Base-by-base conservation (phyloP, 1,140 invertebrate genomes). In the Rhagoletis zephyria region DNA sequence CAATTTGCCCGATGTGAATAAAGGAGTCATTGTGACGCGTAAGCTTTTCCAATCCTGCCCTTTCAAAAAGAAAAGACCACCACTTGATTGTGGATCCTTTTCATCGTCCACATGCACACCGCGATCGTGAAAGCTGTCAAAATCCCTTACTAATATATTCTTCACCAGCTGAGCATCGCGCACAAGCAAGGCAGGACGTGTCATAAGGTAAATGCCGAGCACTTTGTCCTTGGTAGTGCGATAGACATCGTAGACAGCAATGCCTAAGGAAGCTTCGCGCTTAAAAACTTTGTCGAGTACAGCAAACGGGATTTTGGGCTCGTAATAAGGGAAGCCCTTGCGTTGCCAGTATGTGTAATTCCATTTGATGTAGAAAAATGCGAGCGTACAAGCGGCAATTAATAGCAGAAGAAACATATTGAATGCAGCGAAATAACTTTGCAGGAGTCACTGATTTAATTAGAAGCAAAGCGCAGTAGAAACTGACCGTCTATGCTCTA, bases 1-100 rank as follows among this genome's bases (percentile, higher is more conserved):
- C 16, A 95, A 90, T 90, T 94, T 95, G 9, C 92, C 93, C 0
- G 94, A 91, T 0, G 94, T 94, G 89, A 95, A 95, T 4, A 93
- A 93, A 3, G 94, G 94, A 1, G 93, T 93, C 3, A 95, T 87
- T 88, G 94, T 94, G 0, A 91, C 88, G 45, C 94, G 90, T 0
- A 95, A 86, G 48, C 88, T 90, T 87, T 91, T 93, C 95, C 94
- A 95, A 16, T 89, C 90, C 89, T 92, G 90, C 5, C 90, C 92
- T 59, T 92, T 91, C 0, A 93, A 88, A 65, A 90, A 90, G 67
- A 94, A 94, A 0, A 94, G 64, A 87, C 94, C 92, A 6, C 88
- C 88, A 9, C 88, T 88, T 1, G 86, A 85, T 74, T 85, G 65
- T 19, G 91, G 89, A 89, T 92, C 91, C 42, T 92, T 87, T 9